phyloP scores from a whole-genome alignment of 1,140 invertebrate genomes.

The Trichonephila clavipes region DNA sequence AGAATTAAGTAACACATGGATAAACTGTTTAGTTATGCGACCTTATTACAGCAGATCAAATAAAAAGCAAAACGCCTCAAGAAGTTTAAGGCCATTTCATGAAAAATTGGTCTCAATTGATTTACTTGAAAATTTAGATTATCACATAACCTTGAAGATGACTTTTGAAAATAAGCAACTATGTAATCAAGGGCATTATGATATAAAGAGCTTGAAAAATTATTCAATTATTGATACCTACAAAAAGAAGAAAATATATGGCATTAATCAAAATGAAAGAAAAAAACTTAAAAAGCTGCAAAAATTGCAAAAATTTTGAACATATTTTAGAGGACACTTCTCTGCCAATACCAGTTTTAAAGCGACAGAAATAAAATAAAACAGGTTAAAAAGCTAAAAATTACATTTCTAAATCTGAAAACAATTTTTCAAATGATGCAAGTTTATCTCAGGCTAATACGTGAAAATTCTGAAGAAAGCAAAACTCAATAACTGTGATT shows the following conservation, averaged over 20 bases:
- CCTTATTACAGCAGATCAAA: not conserved
- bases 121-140: not conserved
- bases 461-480: not conserved
- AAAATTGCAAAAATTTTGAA: not conserved
- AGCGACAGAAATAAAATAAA: not conserved
- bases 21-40: not conserved
- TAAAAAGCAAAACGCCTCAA: not conserved
- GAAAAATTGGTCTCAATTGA: not conserved
- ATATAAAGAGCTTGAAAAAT: not conserved
- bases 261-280: not conserved
- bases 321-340: not conserved
- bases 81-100: not conserved
- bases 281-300: not conserved
- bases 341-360: not conserved
- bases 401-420: not conserved
- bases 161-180: not conserved
- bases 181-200: not conserved
- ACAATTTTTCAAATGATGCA: not conserved
- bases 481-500: too few relatives aligned
- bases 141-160: not conserved
- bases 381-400: not conserved
- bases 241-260: not conserved
- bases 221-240: not conserved
- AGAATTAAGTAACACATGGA: too few relatives aligned
- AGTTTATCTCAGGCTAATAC: not conserved